Evolutionary conservation across 2,797 vertebrate genomes (phyloP).

Genomic region (Ctenopoma kingsleyae): DNA sequence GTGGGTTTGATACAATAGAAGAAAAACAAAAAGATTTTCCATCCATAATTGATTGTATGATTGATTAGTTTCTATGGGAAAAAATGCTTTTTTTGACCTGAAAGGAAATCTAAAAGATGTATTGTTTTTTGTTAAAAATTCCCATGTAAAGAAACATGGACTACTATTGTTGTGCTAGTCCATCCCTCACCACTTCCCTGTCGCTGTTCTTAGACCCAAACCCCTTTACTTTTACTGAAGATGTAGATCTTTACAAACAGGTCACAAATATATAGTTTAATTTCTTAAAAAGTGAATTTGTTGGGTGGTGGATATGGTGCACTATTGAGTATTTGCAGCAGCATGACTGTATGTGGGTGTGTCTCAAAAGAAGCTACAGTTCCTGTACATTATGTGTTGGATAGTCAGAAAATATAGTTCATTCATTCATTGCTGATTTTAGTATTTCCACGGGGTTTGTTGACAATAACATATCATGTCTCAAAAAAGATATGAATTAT

Average conservation of each 20-base stretch:
- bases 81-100: no score
- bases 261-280: no score
- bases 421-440: not conserved
- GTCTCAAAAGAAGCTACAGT: constrained; percentile 9
- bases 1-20: not conserved
- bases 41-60: no score
- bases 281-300: not conserved
- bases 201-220: no score
- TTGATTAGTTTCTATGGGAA: no score
- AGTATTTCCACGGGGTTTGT: not conserved
- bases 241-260: no score
- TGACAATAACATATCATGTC: not conserved
- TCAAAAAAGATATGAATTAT: not conserved
- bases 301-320: not conserved
- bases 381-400: not conserved
- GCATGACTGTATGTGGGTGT: not conserved
- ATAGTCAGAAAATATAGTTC: not conserved
- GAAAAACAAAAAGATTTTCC: not conserved
- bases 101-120: no score
- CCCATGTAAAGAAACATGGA: no score
- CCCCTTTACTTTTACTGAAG: no score
- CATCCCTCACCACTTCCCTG: no score
- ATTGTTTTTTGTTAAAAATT: no score
- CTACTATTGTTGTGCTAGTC: no score
- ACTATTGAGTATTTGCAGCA: not conserved